Base-by-base conservation (phyloP, 2,113 vertebrate species). In the Pseudolaguvia tuberculata region DNA sequence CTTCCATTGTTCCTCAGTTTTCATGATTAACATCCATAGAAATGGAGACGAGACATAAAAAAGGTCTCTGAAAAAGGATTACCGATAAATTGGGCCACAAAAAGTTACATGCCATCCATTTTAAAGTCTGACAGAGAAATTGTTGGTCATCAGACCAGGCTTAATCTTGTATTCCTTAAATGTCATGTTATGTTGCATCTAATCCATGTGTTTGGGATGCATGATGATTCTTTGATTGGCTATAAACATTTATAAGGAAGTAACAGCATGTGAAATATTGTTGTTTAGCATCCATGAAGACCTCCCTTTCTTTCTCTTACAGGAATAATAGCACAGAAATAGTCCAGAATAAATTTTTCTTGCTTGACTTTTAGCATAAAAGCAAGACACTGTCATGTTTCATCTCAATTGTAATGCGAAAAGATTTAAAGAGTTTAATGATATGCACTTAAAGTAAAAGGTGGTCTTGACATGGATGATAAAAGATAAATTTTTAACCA, bases 391-490 rank as follows among this genome's bases (percentile, higher is more conserved):
- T 53, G 47, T 42, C 1, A 63, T 53, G 29, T 55, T 51, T 56
- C 11, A 65, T 74, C 17, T 45, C 31, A 65, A 73, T 65, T 18
- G 35, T 6, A 53, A 11, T 39, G 45, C 45, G 31, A 17, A 31
- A 61, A 56, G 17, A 57, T 12, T 13, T 17, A 61, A 39, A 45
- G 18, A 27, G 20, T 21, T 20, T 45, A 58, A 48, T 23, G 3
- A 6, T 61, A 12, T 62, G 11, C 10, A 5, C 29, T 51, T 11
- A 53, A 3, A 14, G 35, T 56, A 70, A 84, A 83, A 85, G 84
- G 21, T 77, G 80, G 82, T 82, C 82, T 83, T 78, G 35, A 70
- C 73, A 83, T 85, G 84, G 80, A 82, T 85, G 84, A 39, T 1
- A 7, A 61, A 42, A 25, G 4, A 67, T 55, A 27, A 73, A 47